Percentiles rank a stretch among this genome's conserved stretches.
These are phyloP conservation scores for Stomatorhinus walkeri DNA, from an alignment of 2,797 vertebrate genomes.

Conservation along the genomic window DNA sequence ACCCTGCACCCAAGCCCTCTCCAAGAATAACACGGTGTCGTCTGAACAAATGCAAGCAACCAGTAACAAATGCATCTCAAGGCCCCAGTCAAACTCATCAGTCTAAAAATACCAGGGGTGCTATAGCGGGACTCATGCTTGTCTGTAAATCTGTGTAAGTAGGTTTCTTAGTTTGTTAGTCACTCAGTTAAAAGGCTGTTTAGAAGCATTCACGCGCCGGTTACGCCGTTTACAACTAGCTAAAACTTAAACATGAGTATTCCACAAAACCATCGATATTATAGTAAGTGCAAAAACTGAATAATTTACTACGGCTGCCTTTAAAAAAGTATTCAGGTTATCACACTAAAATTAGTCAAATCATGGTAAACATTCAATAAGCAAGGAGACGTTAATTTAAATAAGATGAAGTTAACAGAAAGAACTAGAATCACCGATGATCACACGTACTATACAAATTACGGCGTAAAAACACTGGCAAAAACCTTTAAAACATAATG, in stretches of 20 bases:
- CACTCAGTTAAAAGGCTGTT: background rate
- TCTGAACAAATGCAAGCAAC: background rate
- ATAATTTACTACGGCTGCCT: background rate
- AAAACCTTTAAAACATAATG: background rate
- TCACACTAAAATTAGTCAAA: background rate
- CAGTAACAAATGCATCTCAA: background rate
- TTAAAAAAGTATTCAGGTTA: background rate
- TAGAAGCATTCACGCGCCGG: background rate
- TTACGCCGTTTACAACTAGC: background rate
- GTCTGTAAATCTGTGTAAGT: background rate
- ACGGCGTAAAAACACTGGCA: background rate
- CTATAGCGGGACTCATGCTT: background rate
- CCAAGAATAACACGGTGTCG: background rate
- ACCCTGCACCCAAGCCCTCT: background rate
- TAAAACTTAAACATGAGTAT: background rate
- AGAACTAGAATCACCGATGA: background rate
- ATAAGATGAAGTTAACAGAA: background rate
- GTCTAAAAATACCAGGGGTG: background rate
- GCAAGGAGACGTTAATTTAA: background rate
- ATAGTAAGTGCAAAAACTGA: background rate
- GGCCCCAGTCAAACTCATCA: background rate
- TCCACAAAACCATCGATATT: background rate
- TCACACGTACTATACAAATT: background rate
- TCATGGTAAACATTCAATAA: background rate
- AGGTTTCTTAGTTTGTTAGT: background rate